Conservation (phyloP, 2,888 invertebrate species). For the Sarcophaga variegata region DNA sequence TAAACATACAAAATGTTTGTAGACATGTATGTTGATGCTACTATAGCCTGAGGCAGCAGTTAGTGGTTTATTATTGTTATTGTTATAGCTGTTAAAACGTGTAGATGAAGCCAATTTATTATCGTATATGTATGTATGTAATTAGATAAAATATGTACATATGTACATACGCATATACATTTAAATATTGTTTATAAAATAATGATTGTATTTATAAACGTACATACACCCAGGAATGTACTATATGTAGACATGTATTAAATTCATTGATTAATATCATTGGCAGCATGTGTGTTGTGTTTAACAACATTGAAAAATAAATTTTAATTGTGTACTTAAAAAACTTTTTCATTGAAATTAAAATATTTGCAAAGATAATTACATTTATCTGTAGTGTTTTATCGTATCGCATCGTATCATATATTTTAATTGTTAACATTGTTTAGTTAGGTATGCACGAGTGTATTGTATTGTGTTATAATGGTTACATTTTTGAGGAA, state of each 20-base stretch:
- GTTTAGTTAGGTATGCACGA: too few relatives aligned
- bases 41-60: background rate
- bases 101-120: conserved; percentile 66
- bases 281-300: too few relatives aligned
- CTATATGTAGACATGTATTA: background rate
- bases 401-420: too few relatives aligned
- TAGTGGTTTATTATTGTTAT: conserved; percentile 40
- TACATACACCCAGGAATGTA: background rate
- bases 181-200: conserved; percentile 50
- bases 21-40: background rate
- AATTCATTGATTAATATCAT: background rate
- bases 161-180: background rate
- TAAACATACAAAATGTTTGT: conserved; percentile 36
- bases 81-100: conserved; percentile 39
- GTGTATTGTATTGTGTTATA: too few relatives aligned
- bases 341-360: too few relatives aligned
- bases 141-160: too few relatives aligned
- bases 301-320: too few relatives aligned
- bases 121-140: background rate
- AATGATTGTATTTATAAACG: conserved; percentile 11
- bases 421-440: too few relatives aligned
- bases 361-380: too few relatives aligned
- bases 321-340: too few relatives aligned
- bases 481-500: too few relatives aligned
- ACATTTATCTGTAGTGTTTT: too few relatives aligned